Percentiles rank a stretch among this genome's conserved stretches.
phyloP scores from a whole-genome alignment of 30 jellyfish, hydroid and myxozoan genomes.

The Aurelia sp. region DNA sequence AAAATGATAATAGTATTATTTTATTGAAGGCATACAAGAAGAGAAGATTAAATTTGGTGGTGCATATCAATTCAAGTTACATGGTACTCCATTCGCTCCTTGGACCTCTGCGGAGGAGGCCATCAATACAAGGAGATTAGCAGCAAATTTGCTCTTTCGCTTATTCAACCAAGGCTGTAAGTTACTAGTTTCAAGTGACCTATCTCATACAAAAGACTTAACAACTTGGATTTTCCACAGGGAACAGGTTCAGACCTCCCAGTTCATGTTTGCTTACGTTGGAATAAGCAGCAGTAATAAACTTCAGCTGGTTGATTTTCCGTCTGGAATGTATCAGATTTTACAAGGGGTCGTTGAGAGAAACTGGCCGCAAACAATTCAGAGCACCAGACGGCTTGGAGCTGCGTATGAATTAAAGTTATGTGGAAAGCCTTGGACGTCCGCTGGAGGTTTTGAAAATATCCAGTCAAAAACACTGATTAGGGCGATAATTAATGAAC shows the following conservation, averaged over 20 bases:
- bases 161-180: slow-evolving; percentile 12
- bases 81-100: slow-evolving; percentile 6
- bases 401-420: slow-evolving; percentile 41
- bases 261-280: slow-evolving; percentile 1
- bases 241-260: slow-evolving; percentile 19
- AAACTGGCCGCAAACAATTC: slow-evolving; percentile 39
- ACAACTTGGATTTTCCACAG: slow-evolving; percentile 29
- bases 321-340: not conserved
- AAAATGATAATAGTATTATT: not conserved
- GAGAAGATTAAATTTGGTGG: not conserved
- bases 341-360: not conserved
- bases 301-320: slow-evolving; percentile 2
- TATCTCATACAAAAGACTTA: not conserved
- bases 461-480: slow-evolving; percentile 35
- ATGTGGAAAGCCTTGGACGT: slow-evolving; percentile 72
- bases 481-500: slow-evolving; percentile 16
- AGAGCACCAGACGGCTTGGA: not conserved
- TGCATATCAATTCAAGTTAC: slow-evolving; percentile 4
- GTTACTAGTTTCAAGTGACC: slow-evolving; percentile 11
- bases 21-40: slow-evolving; percentile 10
- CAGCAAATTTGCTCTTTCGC: not conserved
- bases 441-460: slow-evolving; percentile 8
- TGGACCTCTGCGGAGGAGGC: slow-evolving; percentile 3
- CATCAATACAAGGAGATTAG: not conserved
- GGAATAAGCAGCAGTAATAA: not conserved